A percentile compares a stretch with the other conserved stretches of the same genome.
phyloP scores from a whole-genome alignment of 2,797 vertebrate genomes.

The Spheniscus humboldti region DNA sequence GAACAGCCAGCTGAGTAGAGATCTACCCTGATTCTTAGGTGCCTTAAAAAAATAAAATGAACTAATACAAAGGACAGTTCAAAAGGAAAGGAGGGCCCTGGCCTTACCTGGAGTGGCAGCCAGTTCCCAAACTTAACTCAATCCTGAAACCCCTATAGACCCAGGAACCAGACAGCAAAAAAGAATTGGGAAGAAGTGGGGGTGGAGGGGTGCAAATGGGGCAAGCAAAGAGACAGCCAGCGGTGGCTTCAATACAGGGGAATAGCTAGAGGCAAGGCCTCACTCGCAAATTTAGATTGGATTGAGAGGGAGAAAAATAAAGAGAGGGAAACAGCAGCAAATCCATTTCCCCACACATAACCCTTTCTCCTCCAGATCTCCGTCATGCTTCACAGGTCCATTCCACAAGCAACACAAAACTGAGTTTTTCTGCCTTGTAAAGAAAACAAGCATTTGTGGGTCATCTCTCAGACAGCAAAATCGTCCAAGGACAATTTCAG shows the following conservation, averaged over 20 bases:
- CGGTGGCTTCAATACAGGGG: not conserved
- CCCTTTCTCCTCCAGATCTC: not conserved
- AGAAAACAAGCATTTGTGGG: not conserved
- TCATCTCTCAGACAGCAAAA: not conserved
- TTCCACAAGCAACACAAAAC: not conserved
- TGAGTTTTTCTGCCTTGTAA: not conserved
- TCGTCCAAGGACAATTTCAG: not conserved
- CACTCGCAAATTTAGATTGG: rapidly evolving
- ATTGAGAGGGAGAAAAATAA: not conserved
- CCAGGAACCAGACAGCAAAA: not conserved
- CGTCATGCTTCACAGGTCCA: not conserved
- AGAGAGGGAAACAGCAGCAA: not conserved
- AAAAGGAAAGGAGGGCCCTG: not conserved
- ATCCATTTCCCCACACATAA: not conserved
- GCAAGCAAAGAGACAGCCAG: not conserved
- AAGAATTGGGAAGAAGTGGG: not conserved
- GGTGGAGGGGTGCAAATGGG: not conserved
- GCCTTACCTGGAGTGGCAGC: not conserved
- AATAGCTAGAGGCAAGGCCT: not conserved
- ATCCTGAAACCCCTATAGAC: not conserved
- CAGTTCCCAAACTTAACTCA: not conserved
- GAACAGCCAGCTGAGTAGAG: not conserved
- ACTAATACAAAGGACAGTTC: not conserved
- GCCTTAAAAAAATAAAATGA: not conserved
- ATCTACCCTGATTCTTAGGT: not conserved